A percentile compares a stretch with the other conserved stretches of the same genome.
These are phyloP conservation scores for Oncopodura yosiiana DNA, from an alignment of 1,140 invertebrate genomes.

Conservation along the genomic window DNA sequence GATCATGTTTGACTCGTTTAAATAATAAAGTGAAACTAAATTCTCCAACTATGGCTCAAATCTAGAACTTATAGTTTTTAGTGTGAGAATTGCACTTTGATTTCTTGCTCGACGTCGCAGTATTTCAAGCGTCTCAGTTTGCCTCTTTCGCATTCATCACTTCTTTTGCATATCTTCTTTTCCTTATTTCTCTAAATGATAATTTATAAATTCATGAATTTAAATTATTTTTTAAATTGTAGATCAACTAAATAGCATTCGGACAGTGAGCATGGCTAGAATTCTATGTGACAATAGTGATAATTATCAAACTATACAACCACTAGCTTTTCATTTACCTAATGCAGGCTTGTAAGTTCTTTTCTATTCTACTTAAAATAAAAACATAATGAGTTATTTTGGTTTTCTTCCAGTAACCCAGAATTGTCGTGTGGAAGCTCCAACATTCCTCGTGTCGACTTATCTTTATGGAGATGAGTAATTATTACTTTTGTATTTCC, in stretches of 20 bases:
- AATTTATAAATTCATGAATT: too few species aligned
- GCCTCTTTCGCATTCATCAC: too few species aligned
- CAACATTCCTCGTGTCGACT: conserved; percentile 34
- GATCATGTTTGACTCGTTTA: too few species aligned
- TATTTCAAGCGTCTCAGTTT: too few species aligned
- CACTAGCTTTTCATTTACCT: conserved; percentile 38
- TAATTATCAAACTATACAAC: conserved; percentile 46
- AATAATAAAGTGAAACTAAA: too few species aligned
- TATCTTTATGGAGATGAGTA: conserved; percentile 13
- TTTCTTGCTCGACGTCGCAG: too few species aligned
- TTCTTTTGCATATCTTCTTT: too few species aligned
- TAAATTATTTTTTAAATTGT: conserved; percentile 18
- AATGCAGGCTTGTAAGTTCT: conserved; percentile 25
- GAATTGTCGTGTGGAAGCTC: conserved; percentile 32
- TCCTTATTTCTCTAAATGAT: too few species aligned
- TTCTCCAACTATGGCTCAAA: too few species aligned
- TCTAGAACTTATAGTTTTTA: too few species aligned
- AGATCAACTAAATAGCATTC: conserved; percentile 50
- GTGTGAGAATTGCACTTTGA: too few species aligned
- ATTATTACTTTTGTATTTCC: too few species aligned
- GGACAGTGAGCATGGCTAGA: conserved; percentile 46
- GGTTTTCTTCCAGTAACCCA: conserved; percentile 34
- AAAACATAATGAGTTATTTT: conserved; percentile 2
- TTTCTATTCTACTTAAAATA: neutral
- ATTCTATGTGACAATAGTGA: conserved; percentile 55